Evolutionary conservation across 2,888 invertebrate species (phyloP).

Genomic region (Artemia sinica): DNA sequence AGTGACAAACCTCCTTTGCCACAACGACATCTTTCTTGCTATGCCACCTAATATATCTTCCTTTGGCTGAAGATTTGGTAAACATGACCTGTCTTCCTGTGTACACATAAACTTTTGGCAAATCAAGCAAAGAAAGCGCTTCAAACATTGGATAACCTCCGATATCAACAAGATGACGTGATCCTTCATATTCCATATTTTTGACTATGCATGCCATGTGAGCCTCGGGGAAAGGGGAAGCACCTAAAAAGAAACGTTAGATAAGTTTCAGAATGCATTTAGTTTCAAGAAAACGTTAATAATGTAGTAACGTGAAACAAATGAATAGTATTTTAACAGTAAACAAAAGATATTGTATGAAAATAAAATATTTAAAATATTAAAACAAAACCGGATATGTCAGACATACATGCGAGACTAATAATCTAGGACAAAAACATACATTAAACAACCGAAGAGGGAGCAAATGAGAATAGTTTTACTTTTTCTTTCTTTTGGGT

Average conservation of each 20-base stretch:
- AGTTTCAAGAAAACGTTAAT: too few species aligned
- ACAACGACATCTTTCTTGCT: neutral
- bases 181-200: slow-evolving; percentile 7
- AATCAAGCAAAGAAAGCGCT: slow-evolving; percentile 12
- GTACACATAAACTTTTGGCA: slow-evolving; percentile 12
- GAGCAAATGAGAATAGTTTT: too few species aligned
- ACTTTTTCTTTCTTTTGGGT: too few species aligned
- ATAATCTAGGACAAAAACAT: too few species aligned
- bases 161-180: slow-evolving; percentile 14
- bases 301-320: too few species aligned
- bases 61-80: neutral
- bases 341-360: too few species aligned
- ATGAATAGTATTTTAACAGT: too few species aligned
- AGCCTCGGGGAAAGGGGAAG: slow-evolving; percentile 13
- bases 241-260: neutral
- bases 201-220: slow-evolving; percentile 14
- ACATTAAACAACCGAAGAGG: too few species aligned
- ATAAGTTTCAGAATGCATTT: too few species aligned
- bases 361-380: too few species aligned
- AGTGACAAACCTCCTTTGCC: neutral
- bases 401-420: too few species aligned
- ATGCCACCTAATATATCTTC: neutral
- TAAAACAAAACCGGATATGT: too few species aligned
- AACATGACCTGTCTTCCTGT: slow-evolving; percentile 6
- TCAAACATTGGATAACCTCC: slow-evolving; percentile 18